Base-by-base conservation (phyloP, 2,888 invertebrate genomes). In the Xanthorhoe designata region DNA sequence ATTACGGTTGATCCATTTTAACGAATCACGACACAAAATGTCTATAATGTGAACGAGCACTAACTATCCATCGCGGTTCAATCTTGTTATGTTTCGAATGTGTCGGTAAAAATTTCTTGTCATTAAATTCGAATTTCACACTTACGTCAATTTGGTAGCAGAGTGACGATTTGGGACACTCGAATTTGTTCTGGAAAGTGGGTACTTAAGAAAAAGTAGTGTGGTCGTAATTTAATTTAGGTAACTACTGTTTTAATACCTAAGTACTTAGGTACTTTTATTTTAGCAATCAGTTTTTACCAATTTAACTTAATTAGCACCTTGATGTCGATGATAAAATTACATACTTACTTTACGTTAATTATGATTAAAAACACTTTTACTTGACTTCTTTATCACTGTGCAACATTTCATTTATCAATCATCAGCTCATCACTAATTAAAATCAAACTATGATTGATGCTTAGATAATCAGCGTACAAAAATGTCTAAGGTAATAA, bases 111-210 rank as follows among this genome's bases (percentile, higher is more conserved):
- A 75, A 74, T 74, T 73, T 73, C 68, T 71, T 76, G 75, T 77
- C 76, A 78, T 75, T 77, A 77, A 72, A 78, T 76, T 75, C 77
- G 75, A 76, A 77, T 74, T 73, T 75, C 72, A 72, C 74, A 74
- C 73, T 75, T 73, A 71, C 59, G 61, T 68, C 72, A 69, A 72
- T 71, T 71, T 72, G 56, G 66, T 73, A 69, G 49, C 61, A 75
- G 62, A 70, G 70, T 58, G 69, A 68, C 74, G 66, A 74, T 74
- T 73, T 71, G 66, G 74, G 68, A 70, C 74, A 72, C 69, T 74
- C 59, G 64, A 71, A 69, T 74, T 71, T 65, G 65, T 64, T 65
- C 66, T 66, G 60, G 71, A 71, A 71, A 71, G 67, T 64, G 55
- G 51, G 62, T 66, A 61, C 61, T 64, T 69, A 68, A 47, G 53